Evolutionary conservation across 2,797 vertebrate genomes (phyloP).

Genomic region (Danio tinwini): DNA sequence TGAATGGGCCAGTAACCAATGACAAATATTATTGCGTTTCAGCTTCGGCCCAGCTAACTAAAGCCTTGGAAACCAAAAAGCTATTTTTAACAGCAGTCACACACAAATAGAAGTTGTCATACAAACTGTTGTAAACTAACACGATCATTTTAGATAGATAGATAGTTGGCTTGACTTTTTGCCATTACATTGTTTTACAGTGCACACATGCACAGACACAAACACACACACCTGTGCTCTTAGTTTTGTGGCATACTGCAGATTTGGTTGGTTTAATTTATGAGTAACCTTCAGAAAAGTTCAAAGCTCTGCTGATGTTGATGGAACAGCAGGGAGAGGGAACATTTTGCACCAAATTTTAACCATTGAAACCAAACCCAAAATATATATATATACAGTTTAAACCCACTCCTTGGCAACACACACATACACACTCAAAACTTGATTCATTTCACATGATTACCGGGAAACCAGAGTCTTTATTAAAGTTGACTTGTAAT

Average conservation of each 20-base stretch:
- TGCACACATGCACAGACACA: background rate
- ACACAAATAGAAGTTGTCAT: background rate
- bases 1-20: slow-evolving; percentile 30
- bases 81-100: background rate
- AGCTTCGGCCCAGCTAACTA: background rate
- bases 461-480: background rate
- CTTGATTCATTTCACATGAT: background rate
- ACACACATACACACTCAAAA: background rate
- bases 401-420: slow-evolving; percentile 16
- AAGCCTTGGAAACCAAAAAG: background rate
- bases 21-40: slow-evolving; percentile 9
- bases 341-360: slow-evolving; percentile 32
- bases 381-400: background rate
- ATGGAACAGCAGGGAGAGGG: slow-evolving; percentile 26
- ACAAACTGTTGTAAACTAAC: background rate
- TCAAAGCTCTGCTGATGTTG: background rate
- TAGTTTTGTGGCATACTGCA: slow-evolving; percentile 4
- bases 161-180: no score
- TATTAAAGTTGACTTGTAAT: background rate
- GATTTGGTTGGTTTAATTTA: slow-evolving; percentile 12
- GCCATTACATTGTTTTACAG: no score
- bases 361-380: slow-evolving; percentile 24
- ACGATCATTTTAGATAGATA: background rate
- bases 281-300: slow-evolving; percentile 39
- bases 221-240: slow-evolving; percentile 12